Evolutionary conservation across 2,888 invertebrate species (phyloP).

Genomic region (Pediacus dermestoides): DNA sequence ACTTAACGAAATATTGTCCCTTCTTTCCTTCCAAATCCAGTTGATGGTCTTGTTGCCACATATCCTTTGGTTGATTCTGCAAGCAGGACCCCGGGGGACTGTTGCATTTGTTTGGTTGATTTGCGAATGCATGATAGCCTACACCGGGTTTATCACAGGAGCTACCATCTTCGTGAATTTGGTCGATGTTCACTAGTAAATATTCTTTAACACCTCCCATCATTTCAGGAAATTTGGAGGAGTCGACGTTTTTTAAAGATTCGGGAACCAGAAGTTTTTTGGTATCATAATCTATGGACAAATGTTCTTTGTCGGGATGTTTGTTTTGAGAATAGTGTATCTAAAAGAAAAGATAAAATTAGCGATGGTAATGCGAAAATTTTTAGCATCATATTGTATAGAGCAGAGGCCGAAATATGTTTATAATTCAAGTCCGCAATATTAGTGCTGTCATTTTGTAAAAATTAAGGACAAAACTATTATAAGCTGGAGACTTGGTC

Average conservation of each 20-base stretch:
- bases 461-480: too few species aligned
- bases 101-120: conserved; percentile 51
- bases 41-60: conserved; percentile 51
- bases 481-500: too few species aligned
- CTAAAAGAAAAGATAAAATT: too few species aligned
- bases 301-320: too few species aligned
- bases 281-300: conserved; percentile 40
- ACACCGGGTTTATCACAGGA: conserved; percentile 54
- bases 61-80: conserved; percentile 52
- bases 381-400: too few species aligned
- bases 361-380: too few species aligned
- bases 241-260: conserved; percentile 24
- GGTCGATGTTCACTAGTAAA: conserved; percentile 46
- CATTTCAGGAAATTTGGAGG: conserved; percentile 37
- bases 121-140: conserved; percentile 52
- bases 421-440: too few species aligned
- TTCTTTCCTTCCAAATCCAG: conserved; percentile 43
- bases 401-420: too few species aligned
- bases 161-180: conserved; percentile 46
- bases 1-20: conserved; percentile 53
- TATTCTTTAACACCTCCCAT: conserved; percentile 49
- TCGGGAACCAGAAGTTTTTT: conserved; percentile 47
- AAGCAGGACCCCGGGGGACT: conserved; percentile 46
- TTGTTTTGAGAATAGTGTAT: too few species aligned
- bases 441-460: too few species aligned